Base-by-base conservation (phyloP, 2,797 vertebrate species). In the Xiphorhynchus erythropygius region DNA sequence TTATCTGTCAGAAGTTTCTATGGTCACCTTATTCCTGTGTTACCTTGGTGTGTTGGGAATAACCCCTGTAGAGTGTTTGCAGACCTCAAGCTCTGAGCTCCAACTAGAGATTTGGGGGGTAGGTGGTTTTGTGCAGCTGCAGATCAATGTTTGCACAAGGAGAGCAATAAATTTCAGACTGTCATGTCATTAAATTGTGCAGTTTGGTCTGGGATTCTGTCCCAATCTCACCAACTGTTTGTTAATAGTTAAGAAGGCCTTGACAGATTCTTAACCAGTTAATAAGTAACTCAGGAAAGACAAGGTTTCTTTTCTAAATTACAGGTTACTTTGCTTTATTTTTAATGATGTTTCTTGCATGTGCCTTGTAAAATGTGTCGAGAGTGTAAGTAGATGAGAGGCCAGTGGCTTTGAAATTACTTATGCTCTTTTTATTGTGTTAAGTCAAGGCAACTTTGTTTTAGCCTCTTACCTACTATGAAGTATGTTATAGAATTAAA, bases 241-340 rank as follows among this genome's bases (percentile, higher is more conserved):
- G 76, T 84, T 96, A 94, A 93, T 91, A 84, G 85, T 87, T 92
- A 63, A 89, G 84, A 76, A 84, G n/a, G 75, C 74, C 76, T 90
- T 78, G 75, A 53, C 55, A 60, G 50, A 60, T 79, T 79, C 74
- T 94, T 84, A 83, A 55, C 44, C 60, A n/a, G 71, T 95, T 93
- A 97, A 97, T 96, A 83, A 94, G 71, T 78, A 80, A 93, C 91
- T 89, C 6, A 1, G 64, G 13, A 62, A 76, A 83, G n/a, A 49
- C 71, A 57, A 71, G 24, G 13, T 73, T 60, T 85, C 5, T 77
- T 37, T 71, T 67, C 70, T 63, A 69, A 82, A 47, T 94, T 35
- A 16, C 47, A 62, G 37, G 32, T 63, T 81, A 67, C 33, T 86
- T 95, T n/a, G 5, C 52, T 89, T 68, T 78, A 42, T 75, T 87